Evolutionary conservation across 2,888 invertebrate species (phyloP).

Genomic region (Ormyrus pomaceus): DNA sequence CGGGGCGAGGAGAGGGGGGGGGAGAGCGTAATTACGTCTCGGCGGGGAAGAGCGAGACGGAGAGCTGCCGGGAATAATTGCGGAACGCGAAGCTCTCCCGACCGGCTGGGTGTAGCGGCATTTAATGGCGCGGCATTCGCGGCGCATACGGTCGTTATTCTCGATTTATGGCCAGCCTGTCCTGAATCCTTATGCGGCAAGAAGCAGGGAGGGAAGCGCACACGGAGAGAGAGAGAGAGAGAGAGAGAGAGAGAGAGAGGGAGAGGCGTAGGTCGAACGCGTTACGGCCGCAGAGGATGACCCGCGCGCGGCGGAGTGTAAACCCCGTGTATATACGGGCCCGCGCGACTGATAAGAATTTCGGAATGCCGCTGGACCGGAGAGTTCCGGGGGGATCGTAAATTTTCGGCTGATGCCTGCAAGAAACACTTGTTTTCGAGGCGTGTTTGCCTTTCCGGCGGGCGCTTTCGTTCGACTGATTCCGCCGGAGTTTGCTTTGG

Average conservation of each 20-base stretch:
- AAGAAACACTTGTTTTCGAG: too few relatives aligned
- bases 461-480: too few relatives aligned
- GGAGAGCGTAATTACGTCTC: background rate
- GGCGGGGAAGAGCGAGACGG: background rate
- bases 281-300: background rate
- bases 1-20: background rate
- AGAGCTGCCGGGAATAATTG: conserved; percentile 37
- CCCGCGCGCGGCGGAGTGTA: background rate
- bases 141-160: conserved; percentile 58
- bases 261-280: background rate
- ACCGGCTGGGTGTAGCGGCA: conserved; percentile 39
- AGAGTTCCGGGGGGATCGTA: background rate
- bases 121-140: conserved; percentile 58
- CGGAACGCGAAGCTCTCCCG: conserved; percentile 24
- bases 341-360: too few relatives aligned
- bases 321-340: too few relatives aligned
- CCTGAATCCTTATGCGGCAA: conserved; percentile 57
- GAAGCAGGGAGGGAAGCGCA: background rate
- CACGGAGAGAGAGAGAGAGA: background rate
- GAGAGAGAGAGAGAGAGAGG: conserved; percentile 1
- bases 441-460: too few relatives aligned
- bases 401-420: too few relatives aligned
- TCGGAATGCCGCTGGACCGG: too few relatives aligned
- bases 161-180: conserved; percentile 58
- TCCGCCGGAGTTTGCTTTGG: too few relatives aligned